Evolutionary conservation across 2,113 vertebrate species (phyloP), one percentile per base, ranked within the genome.

Genomic region (Dunckerocampus dactyliophorus): DNA sequence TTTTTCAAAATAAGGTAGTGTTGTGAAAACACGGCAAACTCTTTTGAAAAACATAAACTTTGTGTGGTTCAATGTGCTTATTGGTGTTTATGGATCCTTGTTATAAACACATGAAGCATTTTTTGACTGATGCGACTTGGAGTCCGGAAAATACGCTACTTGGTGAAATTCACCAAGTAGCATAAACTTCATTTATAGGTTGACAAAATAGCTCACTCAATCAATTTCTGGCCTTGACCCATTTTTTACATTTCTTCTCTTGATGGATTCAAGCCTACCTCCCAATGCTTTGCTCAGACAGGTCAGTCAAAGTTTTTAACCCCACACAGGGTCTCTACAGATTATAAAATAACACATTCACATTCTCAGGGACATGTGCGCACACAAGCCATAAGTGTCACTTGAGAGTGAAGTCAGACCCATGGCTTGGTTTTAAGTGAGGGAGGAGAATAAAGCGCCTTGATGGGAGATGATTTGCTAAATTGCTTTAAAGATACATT

Each of bases 231-330:
- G 56, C 45, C 54, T 42, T 24, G 48, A 52, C 16, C 49, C 39
- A 37, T 67, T 46, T 55, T 65, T 63, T 52, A 22, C 17, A 2
- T 42, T 67, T 34, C 12, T 66, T 16, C 45, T 55, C 56, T 69
- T 75, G 47, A 79, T 73, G 62, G 69, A 69, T 67, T 71, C 67
- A 64, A 81, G 9, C 47, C 47, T 47, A 11, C 22, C 10, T 58
- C 11, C 8, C 43, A 51, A 60, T 55, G 14, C 63, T 34, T 68
- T 42, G 12, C 54, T 61, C 24, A 1, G 68, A 75, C 56, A 64
- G 46, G 62, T 75, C 69, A 74, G 31, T 46, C n/a, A 49, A 21
- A 59, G 47, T 76, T 53, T 54, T 48, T 63, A 57, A 72, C 51
- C 45, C 43, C 37, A 58, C 1, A 50, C 34, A 58, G 52, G 28